A percentile compares a stretch with the other conserved stretches of the same genome.
Conservation (phyloP, 1,140 invertebrate species). For the Vollenhovia emeryi region DNA sequence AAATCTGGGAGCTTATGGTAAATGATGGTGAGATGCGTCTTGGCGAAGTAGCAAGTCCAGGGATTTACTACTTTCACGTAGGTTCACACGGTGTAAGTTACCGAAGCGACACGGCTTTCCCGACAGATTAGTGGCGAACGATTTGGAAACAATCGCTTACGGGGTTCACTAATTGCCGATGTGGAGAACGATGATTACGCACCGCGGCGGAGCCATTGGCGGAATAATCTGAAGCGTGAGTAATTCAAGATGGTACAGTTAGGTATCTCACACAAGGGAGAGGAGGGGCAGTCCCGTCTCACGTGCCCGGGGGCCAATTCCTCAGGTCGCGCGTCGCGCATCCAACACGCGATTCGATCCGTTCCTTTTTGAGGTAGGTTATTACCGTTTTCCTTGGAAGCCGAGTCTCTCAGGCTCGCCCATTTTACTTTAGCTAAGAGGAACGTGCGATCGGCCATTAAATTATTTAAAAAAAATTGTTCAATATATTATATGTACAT, state of each 20-base stretch:
- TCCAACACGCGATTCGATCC: slow-evolving; percentile 44
- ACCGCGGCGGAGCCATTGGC: neutral
- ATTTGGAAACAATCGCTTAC: slow-evolving; percentile 41
- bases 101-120: neutral
- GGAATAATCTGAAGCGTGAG: neutral
- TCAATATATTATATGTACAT: no score
- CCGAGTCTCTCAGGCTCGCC: neutral
- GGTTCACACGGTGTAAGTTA: slow-evolving; percentile 22
- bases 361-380: slow-evolving; percentile 44
- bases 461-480: neutral
- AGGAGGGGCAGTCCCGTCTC: no score
- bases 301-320: slow-evolving; percentile 41
- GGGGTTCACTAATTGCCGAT: slow-evolving; percentile 27
- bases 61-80: neutral
- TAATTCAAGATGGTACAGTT: slow-evolving; percentile 45
- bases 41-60: no score
- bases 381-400: slow-evolving; percentile 30
- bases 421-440: slow-evolving; percentile 24
- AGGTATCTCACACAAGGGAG: slow-evolving; percentile 21
- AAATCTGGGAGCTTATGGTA: neutral
- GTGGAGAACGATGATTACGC: slow-evolving; percentile 36
- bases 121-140: neutral
- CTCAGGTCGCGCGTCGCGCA: slow-evolving; percentile 20
- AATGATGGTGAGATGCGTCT: neutral
- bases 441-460: neutral